Conservation (phyloP, 2,888 invertebrate species). For the Hirtodrosophila histrioides region DNA sequence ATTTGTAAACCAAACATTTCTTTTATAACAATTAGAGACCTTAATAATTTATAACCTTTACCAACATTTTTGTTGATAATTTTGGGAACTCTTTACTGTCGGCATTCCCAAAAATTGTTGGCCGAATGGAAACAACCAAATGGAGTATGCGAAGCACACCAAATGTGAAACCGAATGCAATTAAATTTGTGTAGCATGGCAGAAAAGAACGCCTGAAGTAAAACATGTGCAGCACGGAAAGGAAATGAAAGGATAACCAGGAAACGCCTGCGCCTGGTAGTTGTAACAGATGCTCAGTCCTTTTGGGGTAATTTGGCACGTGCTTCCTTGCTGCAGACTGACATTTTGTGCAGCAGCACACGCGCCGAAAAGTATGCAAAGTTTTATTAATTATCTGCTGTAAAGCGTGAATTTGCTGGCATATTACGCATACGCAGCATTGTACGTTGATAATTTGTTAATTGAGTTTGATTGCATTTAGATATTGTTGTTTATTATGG, state of each 20-base stretch:
- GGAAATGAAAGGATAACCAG: conserved; percentile 38
- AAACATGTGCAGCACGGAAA: conserved; percentile 23
- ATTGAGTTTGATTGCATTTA: conserved; percentile 58
- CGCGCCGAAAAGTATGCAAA: conserved; percentile 26
- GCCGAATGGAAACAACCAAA: conserved; percentile 2
- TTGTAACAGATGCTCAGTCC: conserved; percentile 23
- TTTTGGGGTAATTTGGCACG: conserved; percentile 20
- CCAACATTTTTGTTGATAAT: too few relatives aligned
- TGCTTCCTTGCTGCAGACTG: conserved; percentile 13
- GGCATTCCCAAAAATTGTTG: too few relatives aligned
- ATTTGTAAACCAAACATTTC: too few relatives aligned
- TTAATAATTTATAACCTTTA: too few relatives aligned
- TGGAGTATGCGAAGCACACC: not conserved
- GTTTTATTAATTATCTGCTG: conserved; percentile 26
- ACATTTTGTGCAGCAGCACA: not conserved
- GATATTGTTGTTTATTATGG: conserved; percentile 41
- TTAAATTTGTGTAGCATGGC: conserved; percentile 44
- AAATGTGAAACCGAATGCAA: conserved; percentile 52
- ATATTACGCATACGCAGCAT: conserved; percentile 44
- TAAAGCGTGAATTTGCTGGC: not conserved
- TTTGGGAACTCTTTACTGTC: too few relatives aligned
- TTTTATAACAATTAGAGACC: too few relatives aligned
- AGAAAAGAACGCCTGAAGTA: conserved; percentile 10
- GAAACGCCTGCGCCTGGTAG: conserved; percentile 5
- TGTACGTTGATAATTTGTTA: conserved; percentile 54